Percentiles rank a stretch among this genome's conserved stretches.
Evolutionary conservation across 2,888 invertebrate genomes (phyloP).

Genomic region (Nematopogon swammerdamellus): DNA sequence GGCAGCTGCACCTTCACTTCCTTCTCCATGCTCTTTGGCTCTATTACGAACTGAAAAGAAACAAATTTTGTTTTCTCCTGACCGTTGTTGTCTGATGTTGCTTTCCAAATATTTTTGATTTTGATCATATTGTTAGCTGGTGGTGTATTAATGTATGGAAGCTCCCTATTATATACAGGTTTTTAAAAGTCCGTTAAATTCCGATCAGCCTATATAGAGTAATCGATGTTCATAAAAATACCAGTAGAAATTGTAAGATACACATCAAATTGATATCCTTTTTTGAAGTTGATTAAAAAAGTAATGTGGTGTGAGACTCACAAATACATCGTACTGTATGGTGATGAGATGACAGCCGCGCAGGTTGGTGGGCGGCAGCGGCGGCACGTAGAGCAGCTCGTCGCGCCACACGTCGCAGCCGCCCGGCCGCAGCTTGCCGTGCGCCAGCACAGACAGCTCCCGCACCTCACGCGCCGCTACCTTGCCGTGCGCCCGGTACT

Average conservation of each 20-base stretch:
- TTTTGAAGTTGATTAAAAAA: too few species aligned
- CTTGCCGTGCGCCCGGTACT: slow-evolving; percentile 83
- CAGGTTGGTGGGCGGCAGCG: slow-evolving; percentile 90
- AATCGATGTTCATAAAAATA: too few species aligned
- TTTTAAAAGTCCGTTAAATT: too few species aligned
- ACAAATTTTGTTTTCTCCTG: too few species aligned
- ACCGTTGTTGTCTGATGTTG: not conserved
- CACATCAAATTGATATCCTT: too few species aligned
- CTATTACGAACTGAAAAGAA: slow-evolving; percentile 77
- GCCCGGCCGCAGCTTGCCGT: slow-evolving; percentile 79
- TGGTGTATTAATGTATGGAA: too few species aligned
- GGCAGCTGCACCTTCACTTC: slow-evolving; percentile 90
- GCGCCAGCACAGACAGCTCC: slow-evolving; percentile 73
- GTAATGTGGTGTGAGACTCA: too few species aligned
- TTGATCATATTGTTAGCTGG: too few species aligned
- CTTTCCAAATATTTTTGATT: too few species aligned
- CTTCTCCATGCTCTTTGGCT: slow-evolving; percentile 88
- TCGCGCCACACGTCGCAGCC: slow-evolving; percentile 82
- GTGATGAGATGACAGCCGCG: slow-evolving; percentile 92
- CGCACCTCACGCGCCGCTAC: slow-evolving; percentile 83
- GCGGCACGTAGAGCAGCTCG: slow-evolving; percentile 88
- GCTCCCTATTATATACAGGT: too few species aligned
- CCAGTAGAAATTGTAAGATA: too few species aligned
- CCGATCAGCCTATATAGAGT: too few species aligned
- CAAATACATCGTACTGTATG: slow-evolving; percentile 90